Conservation (phyloP, 2,797 vertebrate genomes). For the Catostomus latipinnis region DNA sequence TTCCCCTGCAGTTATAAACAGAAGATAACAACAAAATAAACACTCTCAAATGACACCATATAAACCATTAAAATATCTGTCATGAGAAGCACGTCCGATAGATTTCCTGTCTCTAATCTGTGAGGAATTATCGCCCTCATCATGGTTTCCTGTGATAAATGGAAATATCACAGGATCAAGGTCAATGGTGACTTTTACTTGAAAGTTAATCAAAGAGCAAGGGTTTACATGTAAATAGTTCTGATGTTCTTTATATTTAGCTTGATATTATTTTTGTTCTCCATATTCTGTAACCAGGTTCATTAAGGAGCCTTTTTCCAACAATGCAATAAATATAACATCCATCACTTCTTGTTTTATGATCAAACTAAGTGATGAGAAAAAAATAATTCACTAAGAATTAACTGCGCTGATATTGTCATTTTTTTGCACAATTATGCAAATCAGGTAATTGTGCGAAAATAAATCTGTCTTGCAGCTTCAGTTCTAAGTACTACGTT, state of each 20-base stretch:
- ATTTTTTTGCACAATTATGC: too few species aligned
- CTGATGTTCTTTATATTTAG: not conserved
- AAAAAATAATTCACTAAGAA: too few species aligned
- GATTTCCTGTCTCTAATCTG: conserved; percentile 56
- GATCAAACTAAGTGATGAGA: too few species aligned
- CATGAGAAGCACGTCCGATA: conserved; percentile 68
- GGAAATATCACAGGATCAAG: conserved; percentile 57
- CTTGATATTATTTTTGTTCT: not conserved
- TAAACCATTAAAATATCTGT: conserved; percentile 76
- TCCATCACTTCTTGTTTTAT: too few species aligned
- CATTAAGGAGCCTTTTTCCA: too few species aligned
- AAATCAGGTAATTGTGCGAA: too few species aligned
- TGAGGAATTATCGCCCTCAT: conserved; percentile 63
- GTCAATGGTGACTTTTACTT: conserved; percentile 38
- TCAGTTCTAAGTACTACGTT: too few species aligned
- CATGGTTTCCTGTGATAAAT: conserved; percentile 62
- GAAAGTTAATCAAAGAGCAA: conserved; percentile 1
- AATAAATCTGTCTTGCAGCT: too few species aligned
- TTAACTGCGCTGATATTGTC: too few species aligned
- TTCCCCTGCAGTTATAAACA: conserved; percentile 46
- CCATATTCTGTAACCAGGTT: not conserved
- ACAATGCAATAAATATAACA: too few species aligned
- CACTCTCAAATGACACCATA: conserved; percentile 73
- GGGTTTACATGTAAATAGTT: not conserved
- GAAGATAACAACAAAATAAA: conserved; percentile 68